These are phyloP conservation scores for Eupeodes latifasciatus DNA, from an alignment of 2,888 invertebrate species.

Conservation along the genomic window DNA sequence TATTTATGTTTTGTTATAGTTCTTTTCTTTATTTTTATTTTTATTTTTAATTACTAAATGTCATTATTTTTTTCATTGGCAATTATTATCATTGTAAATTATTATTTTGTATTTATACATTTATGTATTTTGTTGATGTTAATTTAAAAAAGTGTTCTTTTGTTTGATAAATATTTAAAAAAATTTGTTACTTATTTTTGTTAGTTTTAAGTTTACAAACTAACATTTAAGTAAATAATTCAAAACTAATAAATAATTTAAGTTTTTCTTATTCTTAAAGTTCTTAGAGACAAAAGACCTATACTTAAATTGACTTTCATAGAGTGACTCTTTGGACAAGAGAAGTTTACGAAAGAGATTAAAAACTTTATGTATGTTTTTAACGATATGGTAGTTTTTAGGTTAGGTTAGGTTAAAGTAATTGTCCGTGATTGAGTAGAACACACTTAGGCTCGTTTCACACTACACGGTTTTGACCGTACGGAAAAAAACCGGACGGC, in stretches of 20 bases:
- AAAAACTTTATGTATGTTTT: too few species aligned
- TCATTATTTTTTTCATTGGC: background rate
- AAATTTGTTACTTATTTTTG: background rate
- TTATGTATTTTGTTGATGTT: slow-evolving; percentile 23
- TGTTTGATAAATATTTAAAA: background rate
- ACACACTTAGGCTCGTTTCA: too few species aligned
- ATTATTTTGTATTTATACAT: background rate
- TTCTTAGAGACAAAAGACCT: too few species aligned
- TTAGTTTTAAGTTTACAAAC: background rate
- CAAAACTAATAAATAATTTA: background rate
- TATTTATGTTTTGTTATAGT: background rate
- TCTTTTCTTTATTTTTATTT: background rate
- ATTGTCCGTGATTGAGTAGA: too few species aligned
- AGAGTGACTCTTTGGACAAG: too few species aligned
- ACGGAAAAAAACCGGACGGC: too few species aligned
- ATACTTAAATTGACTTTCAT: too few species aligned
- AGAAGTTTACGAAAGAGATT: too few species aligned
- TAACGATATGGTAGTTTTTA: too few species aligned
- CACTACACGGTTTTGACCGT: too few species aligned
- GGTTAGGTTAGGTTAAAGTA: too few species aligned
- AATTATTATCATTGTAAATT: slow-evolving; percentile 23
- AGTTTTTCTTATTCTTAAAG: background rate
- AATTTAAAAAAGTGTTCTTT: background rate
- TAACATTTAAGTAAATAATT: background rate
- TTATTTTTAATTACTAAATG: background rate